A percentile compares a stretch with the other conserved stretches of the same genome.
These are phyloP conservation scores for Dryococelus australis DNA, from an alignment of 2,888 invertebrate genomes.

Conservation along the genomic window DNA sequence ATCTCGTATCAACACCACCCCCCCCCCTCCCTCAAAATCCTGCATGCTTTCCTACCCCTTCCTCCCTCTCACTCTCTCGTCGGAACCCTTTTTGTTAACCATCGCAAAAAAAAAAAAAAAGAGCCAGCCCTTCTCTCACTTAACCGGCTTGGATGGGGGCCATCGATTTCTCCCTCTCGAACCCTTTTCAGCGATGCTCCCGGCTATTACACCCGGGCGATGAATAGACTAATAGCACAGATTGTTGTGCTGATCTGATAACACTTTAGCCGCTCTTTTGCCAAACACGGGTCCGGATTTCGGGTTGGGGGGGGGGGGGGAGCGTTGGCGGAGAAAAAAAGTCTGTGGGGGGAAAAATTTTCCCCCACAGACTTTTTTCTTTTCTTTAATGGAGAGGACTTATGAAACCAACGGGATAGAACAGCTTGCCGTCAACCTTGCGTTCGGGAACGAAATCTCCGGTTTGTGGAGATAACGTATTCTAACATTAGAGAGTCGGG, in stretches of 20 bases:
- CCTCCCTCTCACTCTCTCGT: too few species aligned
- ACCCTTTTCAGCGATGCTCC: background rate
- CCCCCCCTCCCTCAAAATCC: too few species aligned
- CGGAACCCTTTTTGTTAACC: too few species aligned
- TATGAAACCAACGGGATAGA: too few species aligned
- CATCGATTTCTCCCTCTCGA: conserved; percentile 16
- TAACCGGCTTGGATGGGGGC: conserved; percentile 19
- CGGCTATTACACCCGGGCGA: conserved; percentile 21
- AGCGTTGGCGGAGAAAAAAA: background rate
- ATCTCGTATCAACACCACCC: background rate
- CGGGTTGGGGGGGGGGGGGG: background rate
- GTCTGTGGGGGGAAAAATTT: too few species aligned
- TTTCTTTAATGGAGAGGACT: too few species aligned
- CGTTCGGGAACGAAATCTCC: too few species aligned
- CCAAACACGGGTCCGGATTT: background rate
- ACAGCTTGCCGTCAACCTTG: too few species aligned
- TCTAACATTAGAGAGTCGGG: too few species aligned
- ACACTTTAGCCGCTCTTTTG: conserved; percentile 12
- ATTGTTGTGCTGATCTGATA: conserved; percentile 26
- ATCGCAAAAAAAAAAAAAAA: background rate
- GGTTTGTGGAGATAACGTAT: too few species aligned
- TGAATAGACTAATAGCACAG: conserved; percentile 27
- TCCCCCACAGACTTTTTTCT: too few species aligned
- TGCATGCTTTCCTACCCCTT: too few species aligned
- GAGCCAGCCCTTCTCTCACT: background rate